Base-by-base conservation (phyloP, 2,113 vertebrate species). In the Emberiza fucata region DNA sequence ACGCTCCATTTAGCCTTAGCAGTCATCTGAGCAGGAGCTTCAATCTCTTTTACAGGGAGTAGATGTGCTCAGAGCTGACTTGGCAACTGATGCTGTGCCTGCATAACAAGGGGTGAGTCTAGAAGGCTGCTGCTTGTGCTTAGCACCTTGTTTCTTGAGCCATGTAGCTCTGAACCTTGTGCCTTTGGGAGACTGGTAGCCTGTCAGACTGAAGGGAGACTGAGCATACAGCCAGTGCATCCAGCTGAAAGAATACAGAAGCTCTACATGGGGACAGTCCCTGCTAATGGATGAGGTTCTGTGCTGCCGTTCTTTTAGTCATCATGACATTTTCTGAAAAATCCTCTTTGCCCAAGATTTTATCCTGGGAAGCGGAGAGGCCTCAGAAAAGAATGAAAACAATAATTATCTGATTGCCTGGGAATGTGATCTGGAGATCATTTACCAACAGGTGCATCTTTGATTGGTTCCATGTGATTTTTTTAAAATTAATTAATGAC, bases 21-120 rank as follows among this genome's bases (percentile, higher is more conserved):
- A 39, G 71, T 40, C 9, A 0, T 18, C 53, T 57, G 66, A 76
- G 65, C 21, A 48, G 63, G 21, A 76, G 7, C 24, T 80, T 31
- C 71, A 50, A 19, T 57, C 10, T 40, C 84, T 53, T 37, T 28
- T 63, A 16, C 0, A 0, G 51, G 84, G n/a, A 65, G 35, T 1
- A 61, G 37, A 39, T 45, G 42, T 8, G 4, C 53, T 72, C 1
- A 0, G 47, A 33, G 65, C 71, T 75, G 86, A 27, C 2, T 6
- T 21, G 53, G 79, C 44, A n/a, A 14, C 59, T 27, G 42, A 14
- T 5, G 4, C 37, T 50, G 12, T 44, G 31, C 45, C 53, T 72
- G 40, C 33, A 51, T 1, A 7, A 9, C 2, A 9, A 45, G 48
- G 9, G 81, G 12, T 0, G 0, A 42, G 66, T 50, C 45, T 6